These are phyloP conservation scores for Drosophila monieri DNA, from an alignment of 2,888 invertebrate species.

Conservation along the genomic window DNA sequence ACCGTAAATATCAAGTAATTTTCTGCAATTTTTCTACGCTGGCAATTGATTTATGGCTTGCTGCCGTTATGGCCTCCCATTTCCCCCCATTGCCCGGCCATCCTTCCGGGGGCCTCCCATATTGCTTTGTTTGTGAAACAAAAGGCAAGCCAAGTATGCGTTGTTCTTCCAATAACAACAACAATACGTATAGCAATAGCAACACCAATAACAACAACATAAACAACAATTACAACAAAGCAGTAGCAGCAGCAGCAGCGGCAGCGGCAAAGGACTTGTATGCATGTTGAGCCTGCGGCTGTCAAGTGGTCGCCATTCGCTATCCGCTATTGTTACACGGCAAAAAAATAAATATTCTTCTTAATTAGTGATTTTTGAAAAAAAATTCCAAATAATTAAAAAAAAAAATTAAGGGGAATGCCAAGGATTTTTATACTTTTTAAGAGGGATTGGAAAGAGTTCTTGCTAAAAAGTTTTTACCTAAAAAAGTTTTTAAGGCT, in stretches of 20 bases:
- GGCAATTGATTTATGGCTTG: slow-evolving; percentile 73
- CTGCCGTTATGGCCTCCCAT: slow-evolving; percentile 37
- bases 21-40: slow-evolving; percentile 75
- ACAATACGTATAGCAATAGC: slow-evolving; percentile 3
- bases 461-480: too few species aligned
- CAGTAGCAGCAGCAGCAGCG: neutral
- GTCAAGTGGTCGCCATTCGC: slow-evolving; percentile 57
- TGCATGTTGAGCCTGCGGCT: slow-evolving; percentile 51
- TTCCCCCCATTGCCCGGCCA: neutral
- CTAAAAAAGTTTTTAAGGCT: too few species aligned
- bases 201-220: neutral
- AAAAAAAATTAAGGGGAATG: too few species aligned
- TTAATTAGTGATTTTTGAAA: neutral
- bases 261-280: slow-evolving; percentile 26
- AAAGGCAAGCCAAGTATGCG: slow-evolving; percentile 67
- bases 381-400: too few species aligned
- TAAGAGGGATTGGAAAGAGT: too few species aligned
- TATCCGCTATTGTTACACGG: neutral
- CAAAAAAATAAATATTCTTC: neutral
- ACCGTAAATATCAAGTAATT: slow-evolving; percentile 78
- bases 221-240: slow-evolving; percentile 25
- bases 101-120: slow-evolving; percentile 3
- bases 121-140: slow-evolving; percentile 62
- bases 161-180: slow-evolving; percentile 52
- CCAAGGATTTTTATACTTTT: too few species aligned